These are phyloP conservation scores for Torymus aiolomorphi DNA, from an alignment of 2,888 invertebrate genomes.

Conservation along the genomic window DNA sequence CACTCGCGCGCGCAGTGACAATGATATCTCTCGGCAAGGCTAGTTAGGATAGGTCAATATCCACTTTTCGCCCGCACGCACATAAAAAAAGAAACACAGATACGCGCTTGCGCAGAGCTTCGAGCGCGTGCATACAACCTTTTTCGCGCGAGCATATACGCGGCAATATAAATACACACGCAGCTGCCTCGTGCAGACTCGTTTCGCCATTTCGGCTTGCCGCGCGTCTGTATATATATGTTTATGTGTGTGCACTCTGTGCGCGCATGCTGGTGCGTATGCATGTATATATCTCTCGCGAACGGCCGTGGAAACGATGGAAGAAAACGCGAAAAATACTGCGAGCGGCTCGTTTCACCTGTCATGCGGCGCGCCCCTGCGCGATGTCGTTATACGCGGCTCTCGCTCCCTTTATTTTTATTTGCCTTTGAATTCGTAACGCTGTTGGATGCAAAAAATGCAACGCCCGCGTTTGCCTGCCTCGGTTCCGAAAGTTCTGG, in stretches of 20 bases:
- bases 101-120: no score
- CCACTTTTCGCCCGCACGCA: slow-evolving; percentile 31
- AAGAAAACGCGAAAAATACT: slow-evolving; percentile 33
- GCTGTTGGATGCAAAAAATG: not conserved
- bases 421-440: slow-evolving; percentile 18
- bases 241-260: not conserved
- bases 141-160: slow-evolving; percentile 5
- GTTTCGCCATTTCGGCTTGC: not conserved
- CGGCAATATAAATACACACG: slow-evolving; percentile 11
- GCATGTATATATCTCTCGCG: not conserved
- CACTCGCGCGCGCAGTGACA: slow-evolving; percentile 27
- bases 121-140: not conserved
- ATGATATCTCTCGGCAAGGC: slow-evolving; percentile 48
- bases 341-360: slow-evolving; percentile 21
- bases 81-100: not conserved
- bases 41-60: slow-evolving; percentile 55
- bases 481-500: no score
- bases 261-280: not conserved
- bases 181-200: slow-evolving; percentile 1
- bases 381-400: not conserved
- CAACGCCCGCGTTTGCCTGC: not conserved
- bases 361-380: not conserved
- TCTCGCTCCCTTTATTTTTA: slow-evolving; percentile 30
- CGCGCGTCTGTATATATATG: not conserved
- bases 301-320: slow-evolving; percentile 16